phyloP scores from a whole-genome alignment of 1,140 invertebrate species.

The Euwallacea similis region DNA sequence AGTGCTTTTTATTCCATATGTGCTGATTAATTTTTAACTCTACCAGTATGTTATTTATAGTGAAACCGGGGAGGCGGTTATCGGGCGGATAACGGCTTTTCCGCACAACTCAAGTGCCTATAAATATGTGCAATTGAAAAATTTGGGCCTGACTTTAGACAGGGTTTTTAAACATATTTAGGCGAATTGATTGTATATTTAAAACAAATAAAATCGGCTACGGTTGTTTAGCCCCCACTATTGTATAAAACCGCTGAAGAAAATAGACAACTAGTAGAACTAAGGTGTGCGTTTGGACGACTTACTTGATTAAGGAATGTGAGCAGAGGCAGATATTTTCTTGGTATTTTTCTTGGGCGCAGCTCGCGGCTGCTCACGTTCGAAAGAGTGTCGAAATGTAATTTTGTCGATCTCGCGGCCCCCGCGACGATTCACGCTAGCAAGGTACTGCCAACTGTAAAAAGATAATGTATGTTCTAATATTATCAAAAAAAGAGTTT shows the following conservation, averaged over 20 bases:
- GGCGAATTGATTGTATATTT: constrained; percentile 46
- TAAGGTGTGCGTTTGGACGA: constrained; percentile 35
- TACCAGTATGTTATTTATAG: constrained; percentile 31
- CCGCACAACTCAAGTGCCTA: constrained; percentile 50
- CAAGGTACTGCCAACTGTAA: constrained; percentile 54
- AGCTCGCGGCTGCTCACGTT: constrained; percentile 29
- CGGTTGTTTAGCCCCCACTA: constrained; percentile 35
- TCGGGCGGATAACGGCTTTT: constrained; percentile 10
- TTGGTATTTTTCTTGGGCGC: not conserved
- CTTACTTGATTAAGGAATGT: constrained; percentile 24
- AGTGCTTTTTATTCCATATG: constrained; percentile 40
- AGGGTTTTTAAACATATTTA: constrained; percentile 48
- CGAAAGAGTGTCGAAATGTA: constrained; percentile 35
- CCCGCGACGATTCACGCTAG: constrained; percentile 48
- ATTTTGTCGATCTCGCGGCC: constrained; percentile 47
- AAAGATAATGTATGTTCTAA: constrained; percentile 53
- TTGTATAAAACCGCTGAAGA: constrained; percentile 36
- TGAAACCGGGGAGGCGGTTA: constrained; percentile 1
- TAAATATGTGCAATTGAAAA: constrained; percentile 51
- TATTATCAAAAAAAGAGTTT: constrained; percentile 43
- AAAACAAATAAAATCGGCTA: constrained; percentile 35
- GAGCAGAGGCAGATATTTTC: constrained; percentile 28
- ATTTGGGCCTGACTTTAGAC: constrained; percentile 52
- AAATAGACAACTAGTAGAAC: constrained; percentile 34
- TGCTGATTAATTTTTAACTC: constrained; percentile 34